Evolutionary conservation across 2,888 invertebrate genomes (phyloP).

Genomic region (Fragum fragum): DNA sequence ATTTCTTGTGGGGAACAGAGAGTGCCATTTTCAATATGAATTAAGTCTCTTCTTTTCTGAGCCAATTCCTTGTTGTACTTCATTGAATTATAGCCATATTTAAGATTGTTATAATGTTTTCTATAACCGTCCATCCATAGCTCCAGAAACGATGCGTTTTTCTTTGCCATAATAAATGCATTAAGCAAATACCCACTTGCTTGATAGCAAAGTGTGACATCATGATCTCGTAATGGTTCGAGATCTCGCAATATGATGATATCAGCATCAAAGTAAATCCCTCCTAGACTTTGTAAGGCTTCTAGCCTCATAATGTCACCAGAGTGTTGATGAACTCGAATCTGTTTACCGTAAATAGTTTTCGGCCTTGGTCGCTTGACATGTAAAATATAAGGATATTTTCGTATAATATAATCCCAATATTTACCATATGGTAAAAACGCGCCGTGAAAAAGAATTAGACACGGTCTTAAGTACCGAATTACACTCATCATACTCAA

Average conservation of each 20-base stretch:
- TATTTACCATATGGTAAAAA: slow-evolving; percentile 65
- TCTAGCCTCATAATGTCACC: slow-evolving; percentile 71
- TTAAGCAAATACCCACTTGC: slow-evolving; percentile 20
- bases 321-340: slow-evolving; percentile 67
- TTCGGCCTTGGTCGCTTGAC: slow-evolving; percentile 53
- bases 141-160: slow-evolving; percentile 42
- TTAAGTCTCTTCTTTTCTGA: not conserved
- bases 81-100: slow-evolving; percentile 42
- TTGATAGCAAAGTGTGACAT: slow-evolving; percentile 31
- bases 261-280: slow-evolving; percentile 42
- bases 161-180: slow-evolving; percentile 40
- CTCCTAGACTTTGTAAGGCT: slow-evolving; percentile 47
- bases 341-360: slow-evolving; percentile 61
- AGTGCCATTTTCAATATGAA: slow-evolving; percentile 25
- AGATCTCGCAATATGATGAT: slow-evolving; percentile 26
- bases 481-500: slow-evolving; percentile 59
- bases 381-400: slow-evolving; percentile 68
- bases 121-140: slow-evolving; percentile 40
- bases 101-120: slow-evolving; percentile 24
- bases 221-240: slow-evolving; percentile 16
- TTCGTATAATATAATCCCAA: slow-evolving; percentile 69
- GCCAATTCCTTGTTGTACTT: slow-evolving; percentile 22
- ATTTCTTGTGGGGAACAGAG: slow-evolving; percentile 16
- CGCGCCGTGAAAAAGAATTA: slow-evolving; percentile 68
- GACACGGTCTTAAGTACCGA: slow-evolving; percentile 69